Base-by-base conservation (phyloP, 2,888 invertebrate genomes). In the Danaus chrysippus region DNA sequence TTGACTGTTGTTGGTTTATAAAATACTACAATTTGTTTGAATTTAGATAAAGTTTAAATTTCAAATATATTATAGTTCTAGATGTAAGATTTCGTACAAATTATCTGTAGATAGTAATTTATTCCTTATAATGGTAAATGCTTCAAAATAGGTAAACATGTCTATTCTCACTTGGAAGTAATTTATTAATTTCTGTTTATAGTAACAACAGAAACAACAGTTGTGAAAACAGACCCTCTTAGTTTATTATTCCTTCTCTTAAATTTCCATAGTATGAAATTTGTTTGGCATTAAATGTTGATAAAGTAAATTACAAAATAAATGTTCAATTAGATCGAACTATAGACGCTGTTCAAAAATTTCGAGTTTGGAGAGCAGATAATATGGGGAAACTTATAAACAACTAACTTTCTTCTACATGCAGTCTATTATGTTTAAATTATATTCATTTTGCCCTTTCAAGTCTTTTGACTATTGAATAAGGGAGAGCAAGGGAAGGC, bases 291-390 rank as follows among this genome's bases (percentile, higher is more conserved):
- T 58, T 61, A 54, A 58, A 57, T 61, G 59, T 62, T 65, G 62
- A 66, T 58, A 42, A 54, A 58, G 54, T 58, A 59, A 62, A 71
- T 65, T 65, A 62, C 61, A 71, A 75, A 76, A 73, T 79, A 82
- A 82, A 82, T 75, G 69, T 70, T 78, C 79, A 82, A 82, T 86
- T 85, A 85, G 87, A 87, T 87, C 87, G 86, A 87, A 83, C 86
- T 82, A 23, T 23, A 23, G 23, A 23, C 1, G 2, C 3, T 23
- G 23, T 23, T 75, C 71, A 74, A 63, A 69, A 72, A 70, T 73
- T 63, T 75, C 75, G 78, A 74, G 75, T 73, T 73, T 73, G 61
- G 62, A 70, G 71, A 62, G 64, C 62, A 69, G 42, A 23, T 10
- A 12, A 3, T 13, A 42, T 42, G 54, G 58, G 49, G 23, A 12